Conservation (phyloP, 2,888 invertebrate genomes). For the Neuroscelio doddi region DNA sequence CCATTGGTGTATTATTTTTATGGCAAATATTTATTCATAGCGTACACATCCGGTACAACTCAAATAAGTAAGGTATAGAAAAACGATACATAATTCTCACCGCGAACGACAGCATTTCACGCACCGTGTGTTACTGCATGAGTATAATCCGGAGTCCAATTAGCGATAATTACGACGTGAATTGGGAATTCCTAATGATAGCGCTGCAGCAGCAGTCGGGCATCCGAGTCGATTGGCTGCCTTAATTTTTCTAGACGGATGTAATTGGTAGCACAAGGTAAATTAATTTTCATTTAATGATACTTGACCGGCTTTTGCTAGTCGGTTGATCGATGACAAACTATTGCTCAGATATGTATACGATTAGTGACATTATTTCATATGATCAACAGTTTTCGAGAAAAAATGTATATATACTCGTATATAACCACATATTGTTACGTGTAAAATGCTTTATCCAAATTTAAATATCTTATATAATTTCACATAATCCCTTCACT, state of each 20-base stretch:
- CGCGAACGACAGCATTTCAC: slow-evolving; percentile 54
- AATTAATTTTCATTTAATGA: slow-evolving; percentile 54
- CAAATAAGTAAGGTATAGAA: slow-evolving; percentile 28
- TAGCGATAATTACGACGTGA: slow-evolving; percentile 66
- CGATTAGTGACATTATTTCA: too few species aligned
- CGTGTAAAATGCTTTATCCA: too few species aligned
- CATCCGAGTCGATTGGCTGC: slow-evolving; percentile 22
- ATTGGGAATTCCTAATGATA: slow-evolving; percentile 62
- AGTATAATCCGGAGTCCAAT: slow-evolving; percentile 64
- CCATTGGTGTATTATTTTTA: too few species aligned
- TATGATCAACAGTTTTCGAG: too few species aligned
- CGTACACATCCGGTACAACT: not conserved
- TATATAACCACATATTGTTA: too few species aligned
- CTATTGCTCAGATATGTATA: not conserved
- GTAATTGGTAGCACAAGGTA: slow-evolving; percentile 51
- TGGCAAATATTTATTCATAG: too few species aligned
- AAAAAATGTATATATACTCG: too few species aligned
- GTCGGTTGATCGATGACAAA: slow-evolving; percentile 14
- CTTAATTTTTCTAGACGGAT: slow-evolving; percentile 54
- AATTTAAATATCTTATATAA: too few species aligned
- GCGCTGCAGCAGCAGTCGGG: slow-evolving; percentile 7
- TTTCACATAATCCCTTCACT: too few species aligned
- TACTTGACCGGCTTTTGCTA: slow-evolving; percentile 37
- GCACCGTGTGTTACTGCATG: slow-evolving; percentile 52
- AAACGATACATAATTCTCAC: slow-evolving; percentile 59